Base-by-base conservation (phyloP, 2,888 invertebrate genomes). In the Nomada lathburiana region DNA sequence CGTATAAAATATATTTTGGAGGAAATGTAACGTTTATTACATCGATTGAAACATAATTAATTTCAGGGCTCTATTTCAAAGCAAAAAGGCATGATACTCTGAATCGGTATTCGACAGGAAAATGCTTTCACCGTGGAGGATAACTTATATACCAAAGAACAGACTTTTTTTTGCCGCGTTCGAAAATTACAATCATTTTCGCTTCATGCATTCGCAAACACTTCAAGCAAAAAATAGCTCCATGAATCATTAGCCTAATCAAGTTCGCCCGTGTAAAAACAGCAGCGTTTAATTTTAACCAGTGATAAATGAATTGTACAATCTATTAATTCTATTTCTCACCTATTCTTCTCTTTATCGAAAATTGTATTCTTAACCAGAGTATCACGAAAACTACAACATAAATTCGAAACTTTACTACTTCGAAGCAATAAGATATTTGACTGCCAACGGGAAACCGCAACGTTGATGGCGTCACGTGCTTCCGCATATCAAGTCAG, bases 371-470 rank as follows among this genome's bases (percentile, higher is more conserved):
- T 29, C 29, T 23, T 4, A 23, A 29, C 29, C 13, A 29, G 16
- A 13, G 16, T 13, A 59, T 59, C 59, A 4, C 4, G 59, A 29
- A 59, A 18, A 59, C 20, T 57, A 23, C 23, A 57, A 13, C 23
- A 23, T 29, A 18, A 7, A 29, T 2, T 1, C 20, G 7, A 47
- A 63, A 47, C 20, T 10, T 11, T 7, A 20, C 20, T 62, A 44
- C 36, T 47, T 63, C 23, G 3, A 47, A 7, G 47, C 20, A 63
- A 47, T 16, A 23, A 2, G 44, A 60, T 79, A 60, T 64, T 69
- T 59, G 65, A 59, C 59, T 79, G 65, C 69, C 74, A 52, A 44
- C 44, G n/a, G 23, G 57, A 71, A 75, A 74, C 65, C 65, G 69
- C 70, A 75, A 67, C 26, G 60, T 59, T 64, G 52, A 23, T 7